Conservation (phyloP, 2,888 invertebrate genomes). For the Hofmannophila pseudospretella region DNA sequence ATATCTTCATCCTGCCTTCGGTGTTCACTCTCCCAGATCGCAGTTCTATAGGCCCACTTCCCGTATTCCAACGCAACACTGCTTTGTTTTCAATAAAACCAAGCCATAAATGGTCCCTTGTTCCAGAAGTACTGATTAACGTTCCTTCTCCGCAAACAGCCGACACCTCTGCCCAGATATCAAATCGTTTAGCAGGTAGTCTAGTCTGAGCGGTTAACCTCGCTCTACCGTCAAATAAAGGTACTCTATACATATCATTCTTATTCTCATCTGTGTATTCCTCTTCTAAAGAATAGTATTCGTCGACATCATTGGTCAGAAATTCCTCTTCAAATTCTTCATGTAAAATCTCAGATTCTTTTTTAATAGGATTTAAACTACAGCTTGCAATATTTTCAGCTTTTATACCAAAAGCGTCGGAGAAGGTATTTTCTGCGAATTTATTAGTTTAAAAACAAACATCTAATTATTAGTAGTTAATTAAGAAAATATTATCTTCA, state of each 20-base stretch:
- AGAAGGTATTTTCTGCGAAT: slow-evolving; percentile 54
- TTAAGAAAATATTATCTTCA: slow-evolving; percentile 12
- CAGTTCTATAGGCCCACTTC: slow-evolving; percentile 57
- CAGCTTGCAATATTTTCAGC: slow-evolving; percentile 9
- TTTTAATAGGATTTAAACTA: slow-evolving; percentile 28
- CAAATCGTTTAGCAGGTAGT: slow-evolving; percentile 62
- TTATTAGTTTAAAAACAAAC: slow-evolving; percentile 30
- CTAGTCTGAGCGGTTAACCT: slow-evolving; percentile 53
- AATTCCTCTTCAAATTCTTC: slow-evolving; percentile 35
- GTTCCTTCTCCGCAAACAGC: slow-evolving; percentile 60
- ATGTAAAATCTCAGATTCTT: slow-evolving; percentile 19
- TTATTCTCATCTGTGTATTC: slow-evolving; percentile 50
- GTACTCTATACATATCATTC: slow-evolving; percentile 50
- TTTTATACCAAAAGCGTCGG: slow-evolving; percentile 13
- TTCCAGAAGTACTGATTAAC: slow-evolving; percentile 57
- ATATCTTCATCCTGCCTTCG: slow-evolving; percentile 56
- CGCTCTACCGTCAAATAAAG: slow-evolving; percentile 63
- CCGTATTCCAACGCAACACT: slow-evolving; percentile 60
- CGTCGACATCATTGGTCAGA: slow-evolving; percentile 47
- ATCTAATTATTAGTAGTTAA: neutral
- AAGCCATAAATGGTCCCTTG: slow-evolving; percentile 67
- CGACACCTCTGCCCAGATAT: slow-evolving; percentile 69
- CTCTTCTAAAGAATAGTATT: slow-evolving; percentile 38
- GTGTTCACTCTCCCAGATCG: slow-evolving; percentile 53
- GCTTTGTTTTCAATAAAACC: slow-evolving; percentile 57